Conservation (phyloP, 2,113 vertebrate species). For the Chroicocephalus ridibundus region DNA sequence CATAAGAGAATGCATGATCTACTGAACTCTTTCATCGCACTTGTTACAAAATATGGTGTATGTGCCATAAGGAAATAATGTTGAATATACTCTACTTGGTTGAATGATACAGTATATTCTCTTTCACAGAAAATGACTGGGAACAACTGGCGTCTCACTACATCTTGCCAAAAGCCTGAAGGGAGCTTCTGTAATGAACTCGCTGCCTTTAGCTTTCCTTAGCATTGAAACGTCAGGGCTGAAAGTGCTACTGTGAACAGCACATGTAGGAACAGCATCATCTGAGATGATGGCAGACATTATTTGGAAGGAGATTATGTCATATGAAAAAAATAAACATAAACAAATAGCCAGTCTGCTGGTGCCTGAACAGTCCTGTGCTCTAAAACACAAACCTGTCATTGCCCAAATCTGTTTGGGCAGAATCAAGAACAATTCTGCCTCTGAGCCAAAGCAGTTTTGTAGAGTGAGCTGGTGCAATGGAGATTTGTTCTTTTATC, state of each 20-base stretch:
- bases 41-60: not conserved
- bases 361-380: not conserved
- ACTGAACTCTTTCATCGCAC: not conserved
- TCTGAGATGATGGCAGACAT: not conserved
- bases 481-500: not conserved
- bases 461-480: not conserved
- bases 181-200: not conserved
- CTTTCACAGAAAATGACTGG: not conserved
- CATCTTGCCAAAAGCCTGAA: slow-evolving; percentile 35
- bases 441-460: not conserved
- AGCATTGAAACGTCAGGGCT: not conserved
- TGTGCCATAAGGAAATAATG: not conserved
- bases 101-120: not conserved
- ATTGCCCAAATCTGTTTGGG: not conserved
- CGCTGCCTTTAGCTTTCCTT: not conserved
- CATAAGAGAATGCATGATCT: not conserved
- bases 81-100: not conserved
- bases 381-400: not conserved
- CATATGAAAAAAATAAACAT: not conserved
- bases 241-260: not conserved
- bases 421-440: not conserved
- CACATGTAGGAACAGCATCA: not conserved
- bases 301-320: not conserved
- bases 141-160: slow-evolving; percentile 4
- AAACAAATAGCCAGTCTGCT: not conserved